phyloP scores from a whole-genome alignment of 2,113 vertebrate species.

The Rhinichthys klamathensis region DNA sequence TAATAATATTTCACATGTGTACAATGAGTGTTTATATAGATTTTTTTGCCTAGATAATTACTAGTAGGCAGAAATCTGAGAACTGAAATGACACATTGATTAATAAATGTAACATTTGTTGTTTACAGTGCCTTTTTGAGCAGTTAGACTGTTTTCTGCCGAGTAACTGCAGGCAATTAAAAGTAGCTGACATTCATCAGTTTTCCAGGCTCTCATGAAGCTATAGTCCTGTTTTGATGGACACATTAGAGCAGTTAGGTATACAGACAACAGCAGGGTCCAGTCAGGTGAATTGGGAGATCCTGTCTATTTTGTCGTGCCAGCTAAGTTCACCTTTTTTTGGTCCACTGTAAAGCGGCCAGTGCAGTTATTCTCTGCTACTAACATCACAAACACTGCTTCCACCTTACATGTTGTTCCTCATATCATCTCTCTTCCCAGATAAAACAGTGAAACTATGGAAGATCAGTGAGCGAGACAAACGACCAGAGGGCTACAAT shows the following conservation, averaged over 20 bases:
- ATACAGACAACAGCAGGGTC: too few species aligned
- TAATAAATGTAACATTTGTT: not conserved
- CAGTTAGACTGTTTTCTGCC: not conserved
- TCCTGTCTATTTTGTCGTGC: too few species aligned
- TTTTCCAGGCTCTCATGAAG: not conserved
- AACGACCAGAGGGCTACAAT: conserved; percentile 88
- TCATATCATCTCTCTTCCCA: conserved; percentile 55
- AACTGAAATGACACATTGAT: not conserved
- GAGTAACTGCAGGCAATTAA: not conserved
- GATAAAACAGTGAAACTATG: conserved; percentile 92
- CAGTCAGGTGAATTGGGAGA: too few species aligned
- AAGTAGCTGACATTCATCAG: conserved; percentile 24
- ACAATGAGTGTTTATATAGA: too few species aligned
- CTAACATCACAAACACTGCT: conserved; percentile 3
- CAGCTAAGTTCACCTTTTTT: not conserved
- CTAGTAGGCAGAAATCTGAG: too few species aligned
- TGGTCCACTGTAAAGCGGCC: not conserved
- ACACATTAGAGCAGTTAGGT: not conserved
- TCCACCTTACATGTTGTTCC: not conserved
- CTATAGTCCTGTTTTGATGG: not conserved
- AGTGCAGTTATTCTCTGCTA: not conserved
- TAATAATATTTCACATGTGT: too few species aligned
- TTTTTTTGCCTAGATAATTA: too few species aligned
- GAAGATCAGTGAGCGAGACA: conserved; percentile 90
- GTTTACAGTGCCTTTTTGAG: not conserved